Evolutionary conservation across 2,797 vertebrate species (phyloP), one percentile per base, ranked within the genome.

Genomic region (Dicrostonyx torquatus): DNA sequence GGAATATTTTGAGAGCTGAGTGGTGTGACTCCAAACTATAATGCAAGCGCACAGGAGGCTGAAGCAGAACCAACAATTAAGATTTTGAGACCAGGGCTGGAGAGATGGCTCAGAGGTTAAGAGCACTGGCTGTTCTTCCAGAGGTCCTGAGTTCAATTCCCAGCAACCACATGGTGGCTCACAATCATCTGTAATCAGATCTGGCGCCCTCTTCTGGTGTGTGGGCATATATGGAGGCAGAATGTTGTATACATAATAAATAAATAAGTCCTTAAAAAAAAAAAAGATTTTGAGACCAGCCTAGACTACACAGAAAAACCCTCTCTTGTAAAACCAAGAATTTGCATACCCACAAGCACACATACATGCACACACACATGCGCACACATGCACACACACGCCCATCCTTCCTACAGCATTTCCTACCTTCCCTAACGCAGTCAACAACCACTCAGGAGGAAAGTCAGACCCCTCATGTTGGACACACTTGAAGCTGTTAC

Each of bases 361-460:
- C 43, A 20, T 1, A 0, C 17, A 7, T 0, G 2, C 18, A 8
- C 45, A 45, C 45, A 45, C 45, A 7, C 8, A 7, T 48, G 10
- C 48, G 2, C 55, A 22, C 20, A 58, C 55, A 58, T 20, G 55
- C 55, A 37, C 50, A 79, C 50, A 79, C 8, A 29, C 22, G 10
- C 10, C 75, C 10, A 55, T 5, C 64, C 84, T 70, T n/a, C 22
- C 84, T 40, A 40, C 4, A 13, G 14, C 48, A 55, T 26, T 40
- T 92, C 83, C 72, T 31, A n/a, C 45, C 68, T 60, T 66, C 9
- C 55, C n/a, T 76, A 34, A 78, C 6, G 91, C 12, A 79, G 73
- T n/a, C 84, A 87, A 78, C 14, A 92, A 48, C 50, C 22, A 68
- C 40, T 83, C 37, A 92, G 50, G 22, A 95, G 26, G 70, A 37